Evolutionary conservation across 2,888 invertebrate genomes (phyloP).

Genomic region (Anthophora plumipes): DNA sequence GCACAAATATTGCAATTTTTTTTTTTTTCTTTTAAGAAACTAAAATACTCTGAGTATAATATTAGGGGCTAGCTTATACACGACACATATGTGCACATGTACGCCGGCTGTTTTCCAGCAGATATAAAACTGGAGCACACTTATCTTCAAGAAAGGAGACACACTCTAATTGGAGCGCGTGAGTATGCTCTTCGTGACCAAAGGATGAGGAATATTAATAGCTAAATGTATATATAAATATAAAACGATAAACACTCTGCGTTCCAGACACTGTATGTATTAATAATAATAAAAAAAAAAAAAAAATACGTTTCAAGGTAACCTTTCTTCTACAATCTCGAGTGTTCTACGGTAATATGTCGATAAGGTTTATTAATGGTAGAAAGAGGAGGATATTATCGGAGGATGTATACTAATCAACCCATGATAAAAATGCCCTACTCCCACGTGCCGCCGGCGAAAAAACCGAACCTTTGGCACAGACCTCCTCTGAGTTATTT

Average conservation of each 20-base stretch:
- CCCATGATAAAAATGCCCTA: constrained; percentile 33
- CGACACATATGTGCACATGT: neutral
- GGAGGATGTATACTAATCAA: constrained; percentile 19
- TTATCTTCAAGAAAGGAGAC: neutral
- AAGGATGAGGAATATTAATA: constrained; percentile 48
- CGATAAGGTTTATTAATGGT: neutral
- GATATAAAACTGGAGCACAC: constrained; percentile 6
- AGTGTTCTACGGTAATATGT: no score
- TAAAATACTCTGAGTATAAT: neutral
- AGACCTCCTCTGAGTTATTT: constrained; percentile 51
- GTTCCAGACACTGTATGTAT: neutral
- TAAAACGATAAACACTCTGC: constrained; percentile 14
- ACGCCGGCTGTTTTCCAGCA: neutral
- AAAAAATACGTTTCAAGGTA: neutral
- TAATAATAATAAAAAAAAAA: constrained; percentile 5
- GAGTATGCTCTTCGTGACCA: neutral
- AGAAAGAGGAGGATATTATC: constrained; percentile 18
- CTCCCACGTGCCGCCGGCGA: constrained; percentile 15
- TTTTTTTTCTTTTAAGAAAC: neutral
- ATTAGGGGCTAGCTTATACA: neutral
- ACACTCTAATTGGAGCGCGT: constrained; percentile 34
- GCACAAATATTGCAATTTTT: neutral
- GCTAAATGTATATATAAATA: constrained; percentile 15
- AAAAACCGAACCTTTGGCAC: constrained; percentile 46
- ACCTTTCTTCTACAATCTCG: neutral